Base-by-base conservation (phyloP, 2,888 invertebrate genomes). In the Urechis unicinctus region DNA sequence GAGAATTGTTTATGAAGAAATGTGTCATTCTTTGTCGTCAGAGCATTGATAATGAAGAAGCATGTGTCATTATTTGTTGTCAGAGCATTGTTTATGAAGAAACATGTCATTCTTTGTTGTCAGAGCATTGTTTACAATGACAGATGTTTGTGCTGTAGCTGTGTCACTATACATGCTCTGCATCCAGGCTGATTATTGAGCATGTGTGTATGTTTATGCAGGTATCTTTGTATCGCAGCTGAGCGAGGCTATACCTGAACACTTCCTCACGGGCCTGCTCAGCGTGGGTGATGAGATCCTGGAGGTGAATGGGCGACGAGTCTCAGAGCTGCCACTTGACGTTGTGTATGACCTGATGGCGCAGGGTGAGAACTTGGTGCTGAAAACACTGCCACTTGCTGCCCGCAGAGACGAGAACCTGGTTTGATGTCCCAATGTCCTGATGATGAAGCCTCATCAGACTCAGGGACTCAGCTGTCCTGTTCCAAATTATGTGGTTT, bases 221-320 rank as follows among this genome's bases (percentile, higher is more conserved):
- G 75, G 74, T 46, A 66, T 74, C 5, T 73, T 74, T 57, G 68
- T 76, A 3, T 74, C 75, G 9, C 59, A 74, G 26, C 71, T 75
- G 61, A 62, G 65, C 45, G 71, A 72, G 52, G 65, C 64, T 13
- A 59, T 69, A 50, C 70, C 69, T 1, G 68, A 66, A 55, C 70
- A 68, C 45, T 62, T 67, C 50, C 71, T 74, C 56, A 66, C 73
- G 2, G 77, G 77, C 6, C 59, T 77, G 3, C 53, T 77, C 9
- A 63, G 66, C 26, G 66, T 77, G 17, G 77, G 77, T 0, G 77
- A 77, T 57, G 73, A 77, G 53, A 73, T 77, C 36, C 56, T 75
- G 3, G 73, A 75, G 58, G 68, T 77, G 4, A 74, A 77, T 53
- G 69, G 70, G 9, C 55, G 58, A 25, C 56, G 64, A 24, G 64